These are phyloP conservation scores for Amphibalanus amphitrite DNA, from an alignment of 1,140 invertebrate genomes.

Conservation along the genomic window DNA sequence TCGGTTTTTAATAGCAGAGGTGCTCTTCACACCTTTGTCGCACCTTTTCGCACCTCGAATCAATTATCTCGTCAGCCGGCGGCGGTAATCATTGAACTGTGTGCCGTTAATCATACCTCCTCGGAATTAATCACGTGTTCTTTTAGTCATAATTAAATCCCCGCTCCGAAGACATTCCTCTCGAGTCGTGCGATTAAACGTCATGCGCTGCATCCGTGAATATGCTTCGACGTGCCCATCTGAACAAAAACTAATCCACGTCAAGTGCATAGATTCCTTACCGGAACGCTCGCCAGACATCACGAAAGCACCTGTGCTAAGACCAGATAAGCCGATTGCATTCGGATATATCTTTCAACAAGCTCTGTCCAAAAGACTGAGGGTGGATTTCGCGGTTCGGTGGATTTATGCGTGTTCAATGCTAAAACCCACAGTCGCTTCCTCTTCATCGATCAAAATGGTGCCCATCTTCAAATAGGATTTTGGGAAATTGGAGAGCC, in stretches of 20 bases:
- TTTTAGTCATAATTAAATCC: conserved; percentile 1
- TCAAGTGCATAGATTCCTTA: not conserved
- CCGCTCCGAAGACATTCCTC: not conserved
- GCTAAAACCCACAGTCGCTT: not conserved
- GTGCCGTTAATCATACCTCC: not conserved
- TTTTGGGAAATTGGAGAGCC: not conserved
- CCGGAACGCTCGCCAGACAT: not conserved
- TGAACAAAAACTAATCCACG: not conserved
- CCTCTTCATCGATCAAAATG: not conserved
- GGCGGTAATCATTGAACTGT: not conserved
- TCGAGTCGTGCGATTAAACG: not conserved
- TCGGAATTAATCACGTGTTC: not conserved
- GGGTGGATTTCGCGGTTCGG: not conserved
- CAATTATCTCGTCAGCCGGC: not conserved
- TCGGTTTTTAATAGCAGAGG: not conserved
- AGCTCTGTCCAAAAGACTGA: not conserved
- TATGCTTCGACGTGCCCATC: not conserved
- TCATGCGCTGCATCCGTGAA: not conserved
- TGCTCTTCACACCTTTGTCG: not conserved
- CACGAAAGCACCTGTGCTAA: not conserved
- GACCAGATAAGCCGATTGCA: not conserved
- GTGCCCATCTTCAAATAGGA: not conserved
- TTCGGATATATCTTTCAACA: not conserved
- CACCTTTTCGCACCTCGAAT: not conserved
- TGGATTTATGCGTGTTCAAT: not conserved